Evolutionary conservation across 2,888 invertebrate species (phyloP).

Genomic region (Tricholauxania praeusta): DNA sequence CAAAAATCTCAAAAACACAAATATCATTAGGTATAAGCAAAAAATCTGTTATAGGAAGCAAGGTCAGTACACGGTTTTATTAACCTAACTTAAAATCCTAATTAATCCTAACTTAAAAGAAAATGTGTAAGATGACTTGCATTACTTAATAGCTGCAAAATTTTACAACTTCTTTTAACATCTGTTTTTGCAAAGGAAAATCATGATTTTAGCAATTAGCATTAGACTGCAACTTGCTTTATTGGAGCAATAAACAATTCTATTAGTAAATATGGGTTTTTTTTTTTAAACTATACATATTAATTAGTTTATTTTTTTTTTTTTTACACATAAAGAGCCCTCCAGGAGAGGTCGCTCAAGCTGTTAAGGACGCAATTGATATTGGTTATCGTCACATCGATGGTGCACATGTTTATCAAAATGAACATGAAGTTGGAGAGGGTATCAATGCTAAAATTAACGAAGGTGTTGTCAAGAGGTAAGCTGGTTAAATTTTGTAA

Average conservation of each 20-base stretch:
- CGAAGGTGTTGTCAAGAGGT: constrained; percentile 78
- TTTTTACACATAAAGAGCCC: constrained; percentile 68
- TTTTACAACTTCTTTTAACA: no score
- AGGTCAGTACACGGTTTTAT: no score
- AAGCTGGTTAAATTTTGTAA: constrained; percentile 11
- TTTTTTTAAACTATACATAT: background rate
- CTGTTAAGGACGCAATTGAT: constrained; percentile 81
- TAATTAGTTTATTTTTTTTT: background rate
- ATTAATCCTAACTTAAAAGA: no score
- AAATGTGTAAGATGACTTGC: no score
- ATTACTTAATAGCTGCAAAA: no score
- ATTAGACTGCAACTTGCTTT: no score
- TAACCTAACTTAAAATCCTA: no score
- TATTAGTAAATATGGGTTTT: background rate
- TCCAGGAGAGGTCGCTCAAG: constrained; percentile 76
- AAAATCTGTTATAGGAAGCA: no score
- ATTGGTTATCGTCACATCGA: constrained; percentile 86
- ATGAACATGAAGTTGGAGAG: constrained; percentile 81
- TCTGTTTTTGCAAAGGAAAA: no score
- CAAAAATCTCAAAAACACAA: no score
- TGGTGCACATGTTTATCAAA: constrained; percentile 78
- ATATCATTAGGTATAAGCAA: no score
- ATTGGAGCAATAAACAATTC: background rate
- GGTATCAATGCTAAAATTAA: constrained; percentile 76
- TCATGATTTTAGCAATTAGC: no score